phyloP scores from a whole-genome alignment of 1,140 invertebrate genomes.

The Microplitis mediator region DNA sequence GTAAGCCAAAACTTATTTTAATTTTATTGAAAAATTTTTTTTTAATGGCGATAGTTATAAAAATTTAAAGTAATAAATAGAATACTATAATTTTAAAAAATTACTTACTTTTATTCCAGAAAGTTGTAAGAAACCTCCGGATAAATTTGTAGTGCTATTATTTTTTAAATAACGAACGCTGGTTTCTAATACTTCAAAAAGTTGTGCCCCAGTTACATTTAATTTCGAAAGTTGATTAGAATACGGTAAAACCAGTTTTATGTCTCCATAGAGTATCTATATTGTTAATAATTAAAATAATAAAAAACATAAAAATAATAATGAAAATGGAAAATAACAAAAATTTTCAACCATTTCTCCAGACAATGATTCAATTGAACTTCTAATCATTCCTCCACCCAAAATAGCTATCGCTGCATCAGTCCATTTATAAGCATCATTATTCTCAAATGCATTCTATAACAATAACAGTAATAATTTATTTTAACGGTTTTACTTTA shows the following conservation, averaged over 20 bases:
- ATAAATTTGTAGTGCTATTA: too few relatives aligned
- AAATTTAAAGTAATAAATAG: too few relatives aligned
- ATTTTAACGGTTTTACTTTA: slow-evolving; percentile 72
- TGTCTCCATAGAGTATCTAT: too few relatives aligned
- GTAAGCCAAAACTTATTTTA: too few relatives aligned
- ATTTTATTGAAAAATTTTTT: too few relatives aligned
- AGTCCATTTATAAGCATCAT: slow-evolving; percentile 70
- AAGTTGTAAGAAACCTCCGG: too few relatives aligned
- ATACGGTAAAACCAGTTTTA: too few relatives aligned
- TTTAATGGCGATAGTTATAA: too few relatives aligned
- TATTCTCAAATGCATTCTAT: slow-evolving; percentile 56
- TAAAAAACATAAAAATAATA: not conserved
- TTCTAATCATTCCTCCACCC: slow-evolving; percentile 75
- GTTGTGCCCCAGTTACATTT: not conserved
- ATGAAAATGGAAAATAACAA: not conserved
- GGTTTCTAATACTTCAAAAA: not conserved
- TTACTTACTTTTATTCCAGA: too few relatives aligned
- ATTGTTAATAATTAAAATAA: not conserved
- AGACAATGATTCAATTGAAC: slow-evolving; percentile 65
- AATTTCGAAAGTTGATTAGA: not conserved
- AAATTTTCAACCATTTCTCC: slow-evolving; percentile 51
- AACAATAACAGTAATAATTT: slow-evolving; percentile 75
- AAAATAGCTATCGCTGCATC: slow-evolving; percentile 76
- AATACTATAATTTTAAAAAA: too few relatives aligned
- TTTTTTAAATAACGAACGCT: not conserved